phyloP scores from a whole-genome alignment of 2,888 invertebrate genomes.

The Acanthosoma haemorrhoidale region DNA sequence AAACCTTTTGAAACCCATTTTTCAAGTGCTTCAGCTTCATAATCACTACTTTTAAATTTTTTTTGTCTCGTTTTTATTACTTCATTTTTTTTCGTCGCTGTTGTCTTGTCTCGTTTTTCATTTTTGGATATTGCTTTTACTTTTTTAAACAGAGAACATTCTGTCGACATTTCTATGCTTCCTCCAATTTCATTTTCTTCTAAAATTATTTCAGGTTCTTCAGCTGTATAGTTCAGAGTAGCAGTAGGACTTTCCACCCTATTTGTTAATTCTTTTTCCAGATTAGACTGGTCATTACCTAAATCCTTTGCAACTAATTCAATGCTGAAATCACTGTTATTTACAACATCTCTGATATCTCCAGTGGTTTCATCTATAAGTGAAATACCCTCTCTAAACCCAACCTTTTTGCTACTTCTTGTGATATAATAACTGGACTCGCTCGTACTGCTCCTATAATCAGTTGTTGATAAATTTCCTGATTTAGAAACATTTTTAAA shows the following conservation, averaged over 20 bases:
- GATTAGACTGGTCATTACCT: not conserved
- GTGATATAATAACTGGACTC: not conserved
- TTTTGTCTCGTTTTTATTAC: not conserved
- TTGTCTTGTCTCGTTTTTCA: not conserved
- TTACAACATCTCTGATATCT: not conserved
- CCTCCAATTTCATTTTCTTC: not conserved
- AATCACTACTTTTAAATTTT: not conserved
- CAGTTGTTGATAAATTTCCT: not conserved
- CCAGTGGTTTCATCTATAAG: not conserved
- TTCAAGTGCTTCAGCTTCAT: not conserved
- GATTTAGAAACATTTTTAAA: not conserved
- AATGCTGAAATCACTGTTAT: not conserved
- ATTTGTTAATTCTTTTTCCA: not conserved
- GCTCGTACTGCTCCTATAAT: not conserved
- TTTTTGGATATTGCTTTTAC: not conserved
- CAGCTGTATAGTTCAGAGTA: not conserved
- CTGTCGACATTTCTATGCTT: not conserved
- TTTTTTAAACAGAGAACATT: not conserved
- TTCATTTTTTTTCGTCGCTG: not conserved
- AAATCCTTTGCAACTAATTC: too few species aligned
- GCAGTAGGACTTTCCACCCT: not conserved
- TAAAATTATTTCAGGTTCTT: not conserved
- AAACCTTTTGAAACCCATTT: slow-evolving; percentile 5
- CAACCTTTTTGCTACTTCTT: not conserved
- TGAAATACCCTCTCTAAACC: not conserved